These are phyloP conservation scores for Notarius lentiginosus DNA, from an alignment of 2,113 vertebrate species.

Conservation along the genomic window DNA sequence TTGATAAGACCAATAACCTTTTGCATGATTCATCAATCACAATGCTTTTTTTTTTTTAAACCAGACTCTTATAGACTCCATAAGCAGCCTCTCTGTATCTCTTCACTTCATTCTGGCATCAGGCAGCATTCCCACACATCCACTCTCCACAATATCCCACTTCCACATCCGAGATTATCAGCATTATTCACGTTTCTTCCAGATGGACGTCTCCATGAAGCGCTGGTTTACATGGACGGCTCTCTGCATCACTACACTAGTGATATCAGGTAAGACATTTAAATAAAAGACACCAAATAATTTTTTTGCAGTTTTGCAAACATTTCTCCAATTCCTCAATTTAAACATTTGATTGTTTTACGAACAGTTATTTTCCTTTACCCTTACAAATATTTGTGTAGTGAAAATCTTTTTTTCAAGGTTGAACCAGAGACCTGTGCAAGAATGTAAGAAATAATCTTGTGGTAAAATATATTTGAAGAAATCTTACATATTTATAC, in stretches of 20 bases:
- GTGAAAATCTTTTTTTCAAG: not conserved
- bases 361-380: not conserved
- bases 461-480: not conserved
- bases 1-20: conserved; percentile 4
- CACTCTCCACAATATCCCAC: not conserved
- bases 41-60: not conserved
- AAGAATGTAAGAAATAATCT: not conserved
- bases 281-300: not conserved
- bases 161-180: not conserved
- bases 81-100: not conserved
- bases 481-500: not conserved
- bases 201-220: not conserved
- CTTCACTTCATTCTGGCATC: not conserved
- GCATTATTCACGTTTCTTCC: not conserved
- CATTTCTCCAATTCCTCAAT: not conserved
- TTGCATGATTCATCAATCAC: not conserved
- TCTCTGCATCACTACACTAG: not conserved
- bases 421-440: not conserved
- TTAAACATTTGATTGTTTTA: not conserved
- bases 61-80: not conserved
- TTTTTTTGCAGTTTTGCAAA: not conserved
- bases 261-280: conserved; percentile 3
- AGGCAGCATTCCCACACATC: not conserved
- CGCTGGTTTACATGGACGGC: not conserved
- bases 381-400: not conserved